Evolutionary conservation across 2,113 vertebrate genomes (phyloP), one percentile per base, ranked within the genome.

Genomic region (Himantopus leucocephalus): DNA sequence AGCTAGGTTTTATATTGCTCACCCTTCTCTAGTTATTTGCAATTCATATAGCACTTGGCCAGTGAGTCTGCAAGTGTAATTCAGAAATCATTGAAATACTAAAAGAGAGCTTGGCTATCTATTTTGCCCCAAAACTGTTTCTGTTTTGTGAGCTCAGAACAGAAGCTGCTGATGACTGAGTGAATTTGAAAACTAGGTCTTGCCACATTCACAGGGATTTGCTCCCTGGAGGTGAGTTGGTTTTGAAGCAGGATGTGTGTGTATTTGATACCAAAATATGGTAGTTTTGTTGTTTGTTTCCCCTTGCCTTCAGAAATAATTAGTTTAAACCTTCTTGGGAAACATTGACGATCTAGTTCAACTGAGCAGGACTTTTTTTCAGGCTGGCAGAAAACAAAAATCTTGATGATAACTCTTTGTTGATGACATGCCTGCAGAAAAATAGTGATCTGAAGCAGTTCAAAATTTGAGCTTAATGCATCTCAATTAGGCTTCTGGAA

Each of bases 181-280:
- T 50, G 43, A 85, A 72, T 75, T 67, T 92, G 82, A 82, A 92
- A 96, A 92, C 35, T 83, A 73, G 86, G 91, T 88, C 93, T 94
- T 5, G 1, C 30, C 80, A 14, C 5, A 2, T 83, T 83, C 35
- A 19, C 35, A 34, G 59, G 45, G 86, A 67, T 88, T 86, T 88
- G 20, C 15, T 91, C 83, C 67, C 75, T n/a, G 32, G 75, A 83
- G 89, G n/a, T 11, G 53, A 86, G 26, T 13, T 91, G 63, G 75
- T 60, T 94, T 85, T 83, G 39, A 91, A 86, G 63, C 23, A 68
- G 83, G 10, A 32, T 62, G 8, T 56, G 20, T 79, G 27, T 55
- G 17, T 34, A 24, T 90, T 90, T 83, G 52, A 88, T 35, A 45
- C 27, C 52, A 80, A 88, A 89, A 80, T 29, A 60, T 41, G 47